Percentiles rank a stretch among this genome's conserved stretches.
Conservation (phyloP, 2,797 vertebrate species). For the Crocidura indochinensis region DNA sequence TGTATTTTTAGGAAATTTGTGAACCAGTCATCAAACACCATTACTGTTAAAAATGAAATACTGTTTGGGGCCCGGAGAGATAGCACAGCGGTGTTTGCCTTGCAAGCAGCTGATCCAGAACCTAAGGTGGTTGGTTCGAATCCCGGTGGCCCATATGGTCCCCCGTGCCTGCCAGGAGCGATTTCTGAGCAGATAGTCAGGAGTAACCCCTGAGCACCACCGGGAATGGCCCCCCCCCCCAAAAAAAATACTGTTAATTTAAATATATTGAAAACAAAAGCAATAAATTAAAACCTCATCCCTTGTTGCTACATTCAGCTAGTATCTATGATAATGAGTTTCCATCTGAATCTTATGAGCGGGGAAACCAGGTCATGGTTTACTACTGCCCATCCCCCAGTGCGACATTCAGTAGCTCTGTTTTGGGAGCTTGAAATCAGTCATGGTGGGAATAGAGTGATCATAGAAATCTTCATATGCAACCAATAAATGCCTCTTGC, state of each 20-base stretch:
- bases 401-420: neutral
- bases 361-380: neutral
- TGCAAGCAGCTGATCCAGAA: too few species aligned
- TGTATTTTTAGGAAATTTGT: conserved; percentile 59
- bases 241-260: too few species aligned
- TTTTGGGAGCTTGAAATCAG: neutral
- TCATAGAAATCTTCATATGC: neutral
- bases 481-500: neutral
- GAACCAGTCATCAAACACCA: conserved; percentile 34
- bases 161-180: too few species aligned
- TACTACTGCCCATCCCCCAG: neutral
- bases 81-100: too few species aligned
- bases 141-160: too few species aligned
- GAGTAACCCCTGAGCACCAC: too few species aligned
- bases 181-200: too few species aligned
- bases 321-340: neutral
- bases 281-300: conserved; percentile 12
- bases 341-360: neutral
- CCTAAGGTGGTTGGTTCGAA: too few species aligned
- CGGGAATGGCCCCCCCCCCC: too few species aligned
- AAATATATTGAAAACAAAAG: conserved; percentile 28
- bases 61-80: too few species aligned
- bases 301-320: conserved; percentile 6
- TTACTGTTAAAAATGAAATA: conserved; percentile 29
- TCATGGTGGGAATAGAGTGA: neutral